Conservation (phyloP, 2,888 invertebrate genomes). For the Acrobasis repandana region DNA sequence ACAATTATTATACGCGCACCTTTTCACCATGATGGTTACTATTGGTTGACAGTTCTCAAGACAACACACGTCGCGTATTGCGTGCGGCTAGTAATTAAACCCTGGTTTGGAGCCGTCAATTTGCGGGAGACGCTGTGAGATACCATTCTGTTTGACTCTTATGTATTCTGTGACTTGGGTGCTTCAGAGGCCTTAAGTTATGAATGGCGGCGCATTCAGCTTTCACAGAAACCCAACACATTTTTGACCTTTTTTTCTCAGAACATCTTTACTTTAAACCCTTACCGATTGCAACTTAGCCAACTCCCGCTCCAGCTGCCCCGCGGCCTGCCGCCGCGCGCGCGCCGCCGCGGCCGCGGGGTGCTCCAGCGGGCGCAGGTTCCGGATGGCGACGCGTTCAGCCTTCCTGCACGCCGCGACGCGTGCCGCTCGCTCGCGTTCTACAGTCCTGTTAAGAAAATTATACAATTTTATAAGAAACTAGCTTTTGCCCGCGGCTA, state of each 20-base stretch:
- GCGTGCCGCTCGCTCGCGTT: constrained; percentile 68
- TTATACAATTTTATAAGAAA: background rate
- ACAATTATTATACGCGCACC: too few relatives aligned
- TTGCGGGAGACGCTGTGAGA: too few relatives aligned
- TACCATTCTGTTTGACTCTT: too few relatives aligned
- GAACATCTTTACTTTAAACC: constrained; percentile 13
- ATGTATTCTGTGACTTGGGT: too few relatives aligned
- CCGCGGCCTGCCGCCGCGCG: constrained; percentile 57
- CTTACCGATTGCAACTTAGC: constrained; percentile 59
- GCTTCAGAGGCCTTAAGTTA: background rate
- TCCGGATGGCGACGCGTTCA: constrained; percentile 51
- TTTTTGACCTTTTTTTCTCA: too few relatives aligned
- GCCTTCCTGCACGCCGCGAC: constrained; percentile 61
- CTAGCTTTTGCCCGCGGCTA: background rate
- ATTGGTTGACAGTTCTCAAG: too few relatives aligned
- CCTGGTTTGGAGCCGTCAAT: too few relatives aligned
- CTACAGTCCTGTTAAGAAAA: constrained; percentile 57
- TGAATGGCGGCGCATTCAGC: background rate
- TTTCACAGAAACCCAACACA: too few relatives aligned
- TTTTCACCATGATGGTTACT: too few relatives aligned
- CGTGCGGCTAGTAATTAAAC: too few relatives aligned
- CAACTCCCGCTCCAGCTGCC: constrained; percentile 52
- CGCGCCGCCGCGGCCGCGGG: constrained; percentile 50
- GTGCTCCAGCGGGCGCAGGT: constrained; percentile 64
- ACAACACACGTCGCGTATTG: too few relatives aligned